Conservation (phyloP, 2,888 invertebrate species). For the Conops quadrifasciatus region DNA sequence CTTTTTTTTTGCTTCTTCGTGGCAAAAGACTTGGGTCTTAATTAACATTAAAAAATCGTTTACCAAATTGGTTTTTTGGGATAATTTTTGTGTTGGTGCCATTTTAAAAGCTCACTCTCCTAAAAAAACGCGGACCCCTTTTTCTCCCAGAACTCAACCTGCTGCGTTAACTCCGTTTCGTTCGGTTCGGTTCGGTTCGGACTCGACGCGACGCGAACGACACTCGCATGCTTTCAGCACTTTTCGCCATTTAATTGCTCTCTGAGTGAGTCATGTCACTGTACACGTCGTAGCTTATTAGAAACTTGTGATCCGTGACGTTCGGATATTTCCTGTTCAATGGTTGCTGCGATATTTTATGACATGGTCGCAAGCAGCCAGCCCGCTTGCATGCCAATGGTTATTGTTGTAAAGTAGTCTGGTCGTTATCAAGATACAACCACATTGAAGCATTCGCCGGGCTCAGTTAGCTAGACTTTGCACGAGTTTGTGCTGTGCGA, state of each 20-base stretch:
- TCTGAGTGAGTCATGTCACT: not conserved
- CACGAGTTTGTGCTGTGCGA: not conserved
- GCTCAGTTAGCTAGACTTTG: not conserved
- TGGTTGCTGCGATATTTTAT: slow-evolving; percentile 25
- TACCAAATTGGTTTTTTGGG: too few species aligned
- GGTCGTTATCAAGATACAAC: not conserved
- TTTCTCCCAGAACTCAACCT: too few species aligned
- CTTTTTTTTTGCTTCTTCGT: not conserved
- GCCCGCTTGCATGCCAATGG: not conserved
- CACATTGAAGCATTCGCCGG: not conserved
- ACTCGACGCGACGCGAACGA: not conserved
- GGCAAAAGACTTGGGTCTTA: too few species aligned
- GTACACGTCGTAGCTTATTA: slow-evolving; percentile 32
- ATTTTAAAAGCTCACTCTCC: too few species aligned
- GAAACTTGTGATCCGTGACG: slow-evolving; percentile 46
- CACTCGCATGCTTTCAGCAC: not conserved
- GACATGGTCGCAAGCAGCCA: not conserved
- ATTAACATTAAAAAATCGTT: too few species aligned
- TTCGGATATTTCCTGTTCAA: slow-evolving; percentile 47
- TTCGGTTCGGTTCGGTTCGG: slow-evolving; percentile 6
- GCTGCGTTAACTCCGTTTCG: not conserved
- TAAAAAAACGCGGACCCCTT: too few species aligned
- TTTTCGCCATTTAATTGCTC: not conserved
- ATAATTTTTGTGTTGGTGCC: too few species aligned
- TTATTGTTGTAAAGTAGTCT: too few species aligned